phyloP scores from a whole-genome alignment of 2,888 invertebrate genomes.

The Periphyllus acericola region DNA sequence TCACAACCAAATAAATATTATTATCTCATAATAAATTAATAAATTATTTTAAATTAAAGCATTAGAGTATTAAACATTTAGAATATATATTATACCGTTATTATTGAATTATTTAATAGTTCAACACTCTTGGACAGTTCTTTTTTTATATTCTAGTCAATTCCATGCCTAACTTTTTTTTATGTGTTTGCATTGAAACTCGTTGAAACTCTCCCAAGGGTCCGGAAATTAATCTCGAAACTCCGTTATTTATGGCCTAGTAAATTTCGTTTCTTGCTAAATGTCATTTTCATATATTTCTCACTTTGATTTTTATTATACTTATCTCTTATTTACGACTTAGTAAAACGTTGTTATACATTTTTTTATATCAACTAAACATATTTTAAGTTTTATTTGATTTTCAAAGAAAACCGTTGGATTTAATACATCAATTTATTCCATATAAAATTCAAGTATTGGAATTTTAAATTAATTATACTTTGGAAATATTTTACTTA shows the following conservation, averaged over 20 bases:
- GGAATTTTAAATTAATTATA: not conserved
- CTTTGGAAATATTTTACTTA: not conserved
- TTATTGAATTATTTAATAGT: constrained; percentile 24
- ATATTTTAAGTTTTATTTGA: not conserved
- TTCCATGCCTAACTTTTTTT: constrained; percentile 19
- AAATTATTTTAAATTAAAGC: constrained; percentile 1
- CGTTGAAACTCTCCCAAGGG: constrained; percentile 1
- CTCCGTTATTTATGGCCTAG: constrained; percentile 29
- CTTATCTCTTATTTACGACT: not conserved
- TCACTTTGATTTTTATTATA: constrained; percentile 5
- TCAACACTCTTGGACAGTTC: not conserved
- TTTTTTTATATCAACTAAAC: not conserved
- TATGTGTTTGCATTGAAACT: constrained; percentile 17
- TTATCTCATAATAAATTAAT: not conserved
- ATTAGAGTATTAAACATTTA: no score
- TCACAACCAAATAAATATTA: not conserved
- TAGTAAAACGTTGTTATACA: not conserved
- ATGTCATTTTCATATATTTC: constrained; percentile 8
- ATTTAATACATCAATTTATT: not conserved
- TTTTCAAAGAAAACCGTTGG: constrained; percentile 1
- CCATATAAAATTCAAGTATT: not conserved
- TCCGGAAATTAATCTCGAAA: constrained; percentile 30
- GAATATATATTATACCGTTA: not conserved
- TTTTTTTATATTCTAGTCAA: constrained; percentile 26
- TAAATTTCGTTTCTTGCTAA: constrained; percentile 26